Evolutionary conservation across 2,888 invertebrate species (phyloP).

Genomic region (Drosophila trichaetosa): DNA sequence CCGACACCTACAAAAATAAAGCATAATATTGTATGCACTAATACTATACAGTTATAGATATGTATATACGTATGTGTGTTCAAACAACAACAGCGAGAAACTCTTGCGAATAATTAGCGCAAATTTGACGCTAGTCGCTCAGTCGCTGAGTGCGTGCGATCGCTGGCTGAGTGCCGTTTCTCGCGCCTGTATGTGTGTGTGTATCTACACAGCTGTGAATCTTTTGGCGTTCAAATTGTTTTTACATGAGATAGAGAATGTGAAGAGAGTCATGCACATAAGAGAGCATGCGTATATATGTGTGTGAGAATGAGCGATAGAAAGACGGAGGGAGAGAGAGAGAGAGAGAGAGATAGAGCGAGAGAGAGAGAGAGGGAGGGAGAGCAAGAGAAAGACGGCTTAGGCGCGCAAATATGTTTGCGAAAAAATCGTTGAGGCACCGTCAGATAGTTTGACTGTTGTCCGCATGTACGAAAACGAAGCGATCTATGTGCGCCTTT

Average conservation of each 20-base stretch:
- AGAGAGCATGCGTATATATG: slow-evolving; percentile 9
- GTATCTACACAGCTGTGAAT: slow-evolving; percentile 57
- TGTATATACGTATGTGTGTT: background rate
- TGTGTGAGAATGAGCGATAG: slow-evolving; percentile 16
- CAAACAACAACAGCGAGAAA: slow-evolving; percentile 29
- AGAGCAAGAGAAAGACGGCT: slow-evolving; percentile 32
- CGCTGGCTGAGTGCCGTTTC: slow-evolving; percentile 18
- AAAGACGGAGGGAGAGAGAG: slow-evolving; percentile 4
- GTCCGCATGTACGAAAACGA: slow-evolving; percentile 20
- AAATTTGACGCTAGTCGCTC: slow-evolving; percentile 69
- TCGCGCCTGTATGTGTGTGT: slow-evolving; percentile 52
- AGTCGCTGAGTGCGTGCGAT: slow-evolving; percentile 66
- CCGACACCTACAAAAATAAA: background rate
- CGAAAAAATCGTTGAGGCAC: slow-evolving; percentile 27
- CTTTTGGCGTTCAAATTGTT: slow-evolving; percentile 55
- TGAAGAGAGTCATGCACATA: slow-evolving; percentile 15
- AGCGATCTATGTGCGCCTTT: slow-evolving; percentile 31
- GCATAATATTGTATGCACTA: background rate
- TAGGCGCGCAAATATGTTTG: slow-evolving; percentile 53
- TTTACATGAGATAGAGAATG: slow-evolving; percentile 47
- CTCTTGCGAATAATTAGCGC: slow-evolving; percentile 79
- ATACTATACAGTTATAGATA: slow-evolving; percentile 1
- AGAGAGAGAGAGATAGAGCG: background rate
- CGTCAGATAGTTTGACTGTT: slow-evolving; percentile 42
- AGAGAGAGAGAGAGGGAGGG: background rate